Conservation (phyloP, 2,888 invertebrate species). For the Sphaerophoria taeniata region DNA sequence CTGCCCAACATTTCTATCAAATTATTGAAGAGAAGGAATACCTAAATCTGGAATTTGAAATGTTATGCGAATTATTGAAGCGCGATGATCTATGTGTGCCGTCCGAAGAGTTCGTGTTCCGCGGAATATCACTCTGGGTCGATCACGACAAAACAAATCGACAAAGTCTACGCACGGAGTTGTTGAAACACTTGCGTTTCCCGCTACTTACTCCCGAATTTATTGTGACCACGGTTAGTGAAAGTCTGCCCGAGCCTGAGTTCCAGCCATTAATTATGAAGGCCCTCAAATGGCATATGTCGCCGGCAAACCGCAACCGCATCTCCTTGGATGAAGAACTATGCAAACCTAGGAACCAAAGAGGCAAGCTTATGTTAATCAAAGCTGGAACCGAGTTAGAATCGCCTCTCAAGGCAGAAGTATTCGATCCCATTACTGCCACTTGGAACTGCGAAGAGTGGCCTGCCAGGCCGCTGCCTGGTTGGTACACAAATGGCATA, state of each 20-base stretch:
- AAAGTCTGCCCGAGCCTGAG: background rate
- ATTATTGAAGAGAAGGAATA: background rate
- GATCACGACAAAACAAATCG: slow-evolving; percentile 19
- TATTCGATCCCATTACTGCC: background rate
- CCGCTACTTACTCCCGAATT: slow-evolving; percentile 29
- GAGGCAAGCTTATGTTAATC: background rate
- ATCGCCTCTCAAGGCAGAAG: background rate
- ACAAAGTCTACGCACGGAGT: background rate
- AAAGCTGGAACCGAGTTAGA: background rate
- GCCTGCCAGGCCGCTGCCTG: background rate
- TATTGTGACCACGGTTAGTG: slow-evolving; percentile 1
- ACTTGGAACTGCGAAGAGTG: slow-evolving; percentile 5
- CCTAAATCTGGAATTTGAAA: background rate
- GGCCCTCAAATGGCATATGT: slow-evolving; percentile 30
- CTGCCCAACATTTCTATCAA: background rate
- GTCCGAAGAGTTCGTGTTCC: slow-evolving; percentile 40
- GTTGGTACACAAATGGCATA: slow-evolving; percentile 37
- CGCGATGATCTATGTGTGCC: slow-evolving; percentile 18
- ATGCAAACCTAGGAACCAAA: slow-evolving; percentile 22
- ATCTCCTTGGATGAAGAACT: slow-evolving; percentile 1
- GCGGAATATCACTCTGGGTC: slow-evolving; percentile 16
- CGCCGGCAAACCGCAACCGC: background rate
- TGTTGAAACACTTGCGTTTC: slow-evolving; percentile 26
- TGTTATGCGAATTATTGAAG: background rate
- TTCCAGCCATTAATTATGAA: slow-evolving; percentile 14